Base-by-base conservation (phyloP, 2,888 invertebrate species). In the Nasonia oneida region DNA sequence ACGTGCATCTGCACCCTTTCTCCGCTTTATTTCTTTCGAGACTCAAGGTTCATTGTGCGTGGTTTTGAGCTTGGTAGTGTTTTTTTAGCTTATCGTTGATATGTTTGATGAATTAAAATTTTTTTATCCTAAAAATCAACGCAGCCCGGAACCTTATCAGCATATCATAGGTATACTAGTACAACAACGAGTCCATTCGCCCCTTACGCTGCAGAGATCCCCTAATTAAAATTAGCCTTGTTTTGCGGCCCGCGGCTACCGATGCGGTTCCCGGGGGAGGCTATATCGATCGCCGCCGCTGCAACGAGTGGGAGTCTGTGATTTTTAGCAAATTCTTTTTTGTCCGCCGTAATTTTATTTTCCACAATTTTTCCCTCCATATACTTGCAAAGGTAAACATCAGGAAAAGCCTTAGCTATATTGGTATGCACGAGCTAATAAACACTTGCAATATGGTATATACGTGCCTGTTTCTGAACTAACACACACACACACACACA, bases 221-320 rank as follows among this genome's bases (percentile, higher is more conserved):
- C 67, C 53, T 80, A 84, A 84, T 84, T 84, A 90, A 91, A 91
- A 91, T 90, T 89, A 89, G 91, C 91, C 91, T 90, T 91, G 84
- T 84, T 82, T 73, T 79, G 57, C 3, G 39, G 57, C 81, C 73
- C 29, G 50, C 39, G 39, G 75, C 74, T 15, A 47, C 6, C 67
- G 39, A 53, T 53, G 61, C 39, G 14, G 3, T 29, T 33, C 47
- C 18, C 61, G 78, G 33, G 53, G 33, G 57, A 37, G 15, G 18
- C 29, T 29, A 29, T 29, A 80, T 80, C 80, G 15, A 61, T 64
- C 47, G 47, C 29, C 12, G 18, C 64, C 64, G 33, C 39, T n/a
- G n/a, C n/a, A 74, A 42, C 39, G 73, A 73, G 50, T 12, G 78
- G 61, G 61, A 79, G 47, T n/a, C 42, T 42, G 42, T 42, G 42